Evolutionary conservation across 2,888 invertebrate genomes (phyloP).

Genomic region (Allolobophora icterica): DNA sequence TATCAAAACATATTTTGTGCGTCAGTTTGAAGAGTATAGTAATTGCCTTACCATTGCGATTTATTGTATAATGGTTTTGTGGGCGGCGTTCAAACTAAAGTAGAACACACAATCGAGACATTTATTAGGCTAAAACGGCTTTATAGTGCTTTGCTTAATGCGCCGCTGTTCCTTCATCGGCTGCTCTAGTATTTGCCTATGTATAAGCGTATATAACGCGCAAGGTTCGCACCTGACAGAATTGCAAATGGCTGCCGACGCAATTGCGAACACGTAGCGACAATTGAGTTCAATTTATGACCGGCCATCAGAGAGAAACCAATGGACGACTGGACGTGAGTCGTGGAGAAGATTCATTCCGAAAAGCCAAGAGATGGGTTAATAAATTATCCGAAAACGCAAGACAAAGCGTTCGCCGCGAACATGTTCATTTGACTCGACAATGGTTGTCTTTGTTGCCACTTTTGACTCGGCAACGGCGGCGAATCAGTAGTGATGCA

Average conservation of each 20-base stretch:
- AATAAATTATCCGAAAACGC: neutral
- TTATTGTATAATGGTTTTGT: neutral
- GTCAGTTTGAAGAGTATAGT: neutral
- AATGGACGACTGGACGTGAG: neutral
- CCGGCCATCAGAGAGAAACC: neutral
- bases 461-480: neutral
- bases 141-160: neutral
- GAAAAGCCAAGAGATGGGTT: neutral
- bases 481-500: neutral
- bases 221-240: conserved; percentile 8
- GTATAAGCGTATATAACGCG: neutral
- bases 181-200: neutral
- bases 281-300: neutral
- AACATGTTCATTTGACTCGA: conserved; percentile 17
- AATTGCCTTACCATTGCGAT: neutral
- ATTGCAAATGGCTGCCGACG: neutral
- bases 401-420: neutral
- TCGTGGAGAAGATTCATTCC: neutral
- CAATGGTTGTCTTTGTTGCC: neutral
- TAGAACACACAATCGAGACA: neutral
- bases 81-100: neutral
- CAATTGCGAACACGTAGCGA: conserved; percentile 9
- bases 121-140: conserved; percentile 17
- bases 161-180: neutral
- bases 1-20: neutral